Conservation (phyloP, 2,888 invertebrate genomes). For the Cremastinae sp. region DNA sequence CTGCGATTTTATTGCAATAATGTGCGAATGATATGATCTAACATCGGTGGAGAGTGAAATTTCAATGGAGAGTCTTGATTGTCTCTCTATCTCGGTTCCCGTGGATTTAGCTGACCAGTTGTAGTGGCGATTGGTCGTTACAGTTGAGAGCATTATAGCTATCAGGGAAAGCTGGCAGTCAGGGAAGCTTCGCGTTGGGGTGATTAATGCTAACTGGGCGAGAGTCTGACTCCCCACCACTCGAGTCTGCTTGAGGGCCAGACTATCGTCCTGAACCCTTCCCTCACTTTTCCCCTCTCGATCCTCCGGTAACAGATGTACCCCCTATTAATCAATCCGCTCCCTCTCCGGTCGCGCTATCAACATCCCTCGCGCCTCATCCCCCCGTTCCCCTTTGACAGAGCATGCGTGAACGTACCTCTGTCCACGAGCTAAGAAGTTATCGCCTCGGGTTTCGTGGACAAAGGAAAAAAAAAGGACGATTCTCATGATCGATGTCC, state of each 20-base stretch:
- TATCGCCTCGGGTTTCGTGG: too few species aligned
- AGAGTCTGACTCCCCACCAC: conserved; percentile 67
- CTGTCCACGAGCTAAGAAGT: too few species aligned
- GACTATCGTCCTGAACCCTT: conserved; percentile 76
- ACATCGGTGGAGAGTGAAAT: too few species aligned
- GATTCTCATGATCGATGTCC: too few species aligned
- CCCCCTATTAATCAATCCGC: conserved; percentile 79
- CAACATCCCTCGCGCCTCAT: conserved; percentile 44
- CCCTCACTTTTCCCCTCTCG: conserved; percentile 64
- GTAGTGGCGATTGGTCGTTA: conserved; percentile 49
- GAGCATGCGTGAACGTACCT: conserved; percentile 16
- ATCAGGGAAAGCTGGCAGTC: conserved; percentile 71
- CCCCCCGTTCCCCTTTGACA: conserved; percentile 49
- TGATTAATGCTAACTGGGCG: conserved; percentile 79
- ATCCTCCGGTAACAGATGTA: conserved; percentile 78
- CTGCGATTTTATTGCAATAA: too few species aligned
- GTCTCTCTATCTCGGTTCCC: conserved; percentile 44
- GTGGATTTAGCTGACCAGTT: conserved; percentile 58
- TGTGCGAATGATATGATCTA: too few species aligned
- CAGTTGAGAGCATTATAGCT: conserved; percentile 72
- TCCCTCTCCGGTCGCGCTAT: conserved; percentile 49
- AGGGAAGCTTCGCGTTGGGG: conserved; percentile 75
- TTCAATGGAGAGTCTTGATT: neutral
- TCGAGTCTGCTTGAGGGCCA: conserved; percentile 54
- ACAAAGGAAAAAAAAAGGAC: too few species aligned